A percentile compares a stretch with the other conserved stretches of the same genome.
These are phyloP conservation scores for Diorhabda elongata DNA, from an alignment of 1,140 invertebrate genomes.

Conservation along the genomic window DNA sequence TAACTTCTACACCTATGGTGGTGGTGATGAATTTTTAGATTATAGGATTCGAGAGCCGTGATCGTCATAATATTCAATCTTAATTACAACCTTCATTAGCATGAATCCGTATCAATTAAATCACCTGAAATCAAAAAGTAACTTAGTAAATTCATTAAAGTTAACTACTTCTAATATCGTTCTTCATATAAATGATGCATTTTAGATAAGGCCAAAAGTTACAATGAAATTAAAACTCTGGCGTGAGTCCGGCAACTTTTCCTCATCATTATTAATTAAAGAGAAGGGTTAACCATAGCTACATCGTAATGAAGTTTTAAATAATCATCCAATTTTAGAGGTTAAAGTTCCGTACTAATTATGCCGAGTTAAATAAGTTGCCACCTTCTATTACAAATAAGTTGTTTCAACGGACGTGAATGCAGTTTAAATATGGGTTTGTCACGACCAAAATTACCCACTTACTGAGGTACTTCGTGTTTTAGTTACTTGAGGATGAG, in stretches of 20 bases:
- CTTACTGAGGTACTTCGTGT: not conserved
- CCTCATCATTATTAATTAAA: constrained; percentile 13
- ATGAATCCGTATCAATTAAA: no score
- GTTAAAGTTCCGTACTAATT: constrained; percentile 7
- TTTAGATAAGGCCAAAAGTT: not conserved
- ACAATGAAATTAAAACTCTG: constrained; percentile 6
- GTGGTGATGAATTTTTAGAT: no score
- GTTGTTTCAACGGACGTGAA: not conserved
- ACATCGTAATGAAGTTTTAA: constrained; percentile 12
- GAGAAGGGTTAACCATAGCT: constrained; percentile 3
- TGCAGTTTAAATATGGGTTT: not conserved
- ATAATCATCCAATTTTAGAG: constrained; percentile 9
- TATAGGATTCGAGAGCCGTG: no score
- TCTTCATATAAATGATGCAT: constrained; percentile 1
- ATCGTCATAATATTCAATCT: no score
- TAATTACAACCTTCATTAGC: no score
- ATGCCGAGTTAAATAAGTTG: not conserved
- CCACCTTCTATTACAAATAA: not conserved
- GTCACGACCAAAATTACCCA: not conserved
- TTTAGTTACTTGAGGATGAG: no score
- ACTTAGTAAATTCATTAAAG: not conserved
- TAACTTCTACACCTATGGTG: no score
- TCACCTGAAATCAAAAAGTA: no score
- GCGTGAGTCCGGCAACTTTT: not conserved
- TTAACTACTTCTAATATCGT: not conserved